phyloP scores from a whole-genome alignment of 2,113 vertebrate species.

The Myrmecobius fasciatus region DNA sequence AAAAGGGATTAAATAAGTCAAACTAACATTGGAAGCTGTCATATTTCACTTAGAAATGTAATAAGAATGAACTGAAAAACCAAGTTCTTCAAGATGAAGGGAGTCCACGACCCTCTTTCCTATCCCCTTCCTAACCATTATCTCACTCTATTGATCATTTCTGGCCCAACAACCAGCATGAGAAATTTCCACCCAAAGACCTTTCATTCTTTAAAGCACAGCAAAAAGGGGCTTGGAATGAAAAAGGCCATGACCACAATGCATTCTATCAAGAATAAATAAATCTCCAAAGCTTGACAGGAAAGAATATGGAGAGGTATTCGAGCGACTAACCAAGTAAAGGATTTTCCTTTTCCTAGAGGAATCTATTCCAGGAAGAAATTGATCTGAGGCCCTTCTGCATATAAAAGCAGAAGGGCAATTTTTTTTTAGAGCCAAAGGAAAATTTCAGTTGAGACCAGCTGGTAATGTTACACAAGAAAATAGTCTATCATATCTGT shows the following conservation, averaged over 20 bases:
- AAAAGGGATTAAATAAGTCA: slow-evolving; percentile 46
- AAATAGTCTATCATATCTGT: background rate
- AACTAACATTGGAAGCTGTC: slow-evolving; percentile 50
- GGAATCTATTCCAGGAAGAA: slow-evolving; percentile 58
- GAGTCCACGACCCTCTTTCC: slow-evolving; percentile 53
- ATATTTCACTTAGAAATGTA: slow-evolving; percentile 49
- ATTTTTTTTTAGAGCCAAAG: background rate
- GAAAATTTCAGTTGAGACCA: slow-evolving; percentile 10
- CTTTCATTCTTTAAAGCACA: slow-evolving; percentile 35
- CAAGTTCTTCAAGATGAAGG: slow-evolving; percentile 50
- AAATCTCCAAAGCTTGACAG: slow-evolving; percentile 62
- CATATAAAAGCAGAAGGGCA: slow-evolving; percentile 14
- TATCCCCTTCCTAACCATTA: slow-evolving; percentile 46
- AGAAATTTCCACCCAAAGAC: slow-evolving; percentile 65
- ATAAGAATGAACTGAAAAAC: slow-evolving; percentile 43
- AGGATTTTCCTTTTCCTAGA: slow-evolving; percentile 65
- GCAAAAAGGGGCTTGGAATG: slow-evolving; percentile 56
- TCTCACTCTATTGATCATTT: slow-evolving; percentile 60
- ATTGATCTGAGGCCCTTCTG: slow-evolving; percentile 24
- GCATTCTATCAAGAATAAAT: slow-evolving; percentile 69
- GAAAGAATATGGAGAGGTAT: slow-evolving; percentile 65
- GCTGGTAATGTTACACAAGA: background rate
- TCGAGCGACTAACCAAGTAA: slow-evolving; percentile 69
- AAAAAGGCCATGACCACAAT: slow-evolving; percentile 56
- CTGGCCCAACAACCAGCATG: slow-evolving; percentile 55